phyloP scores from a whole-genome alignment of 2,888 invertebrate genomes.

The Synanthedon tipuliformis region DNA sequence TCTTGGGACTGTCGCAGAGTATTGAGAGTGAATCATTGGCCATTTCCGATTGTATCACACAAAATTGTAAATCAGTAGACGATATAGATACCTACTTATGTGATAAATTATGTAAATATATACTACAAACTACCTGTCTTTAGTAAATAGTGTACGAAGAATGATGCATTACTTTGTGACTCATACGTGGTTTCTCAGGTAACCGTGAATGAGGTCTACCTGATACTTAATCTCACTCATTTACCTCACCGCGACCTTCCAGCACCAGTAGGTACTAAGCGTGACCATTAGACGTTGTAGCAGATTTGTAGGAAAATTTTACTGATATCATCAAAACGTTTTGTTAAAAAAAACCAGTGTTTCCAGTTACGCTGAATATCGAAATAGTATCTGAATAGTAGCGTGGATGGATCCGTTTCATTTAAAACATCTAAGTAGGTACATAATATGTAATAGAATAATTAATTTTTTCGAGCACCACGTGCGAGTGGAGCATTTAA shows the following conservation, averaged over 20 bases:
- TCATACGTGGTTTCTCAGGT: slow-evolving; percentile 21
- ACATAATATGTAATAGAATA: too few relatives aligned
- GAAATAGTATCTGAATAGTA: too few relatives aligned
- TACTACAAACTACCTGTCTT: slow-evolving; percentile 13
- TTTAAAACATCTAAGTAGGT: too few relatives aligned
- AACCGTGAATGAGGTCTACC: slow-evolving; percentile 29
- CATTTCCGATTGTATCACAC: neutral
- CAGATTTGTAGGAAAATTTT: too few relatives aligned
- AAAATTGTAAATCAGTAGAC: neutral
- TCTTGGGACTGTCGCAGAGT: neutral
- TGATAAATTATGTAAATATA: neutral
- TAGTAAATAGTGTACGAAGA: slow-evolving; percentile 21
- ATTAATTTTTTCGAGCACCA: too few relatives aligned
- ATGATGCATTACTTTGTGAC: slow-evolving; percentile 29
- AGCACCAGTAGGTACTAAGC: neutral
- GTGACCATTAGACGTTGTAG: neutral
- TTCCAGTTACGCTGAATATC: too few relatives aligned
- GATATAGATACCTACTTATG: too few relatives aligned
- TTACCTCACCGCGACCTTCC: slow-evolving; percentile 36
- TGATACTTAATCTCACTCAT: slow-evolving; percentile 19
- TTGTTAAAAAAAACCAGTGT: too few relatives aligned
- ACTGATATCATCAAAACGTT: too few relatives aligned
- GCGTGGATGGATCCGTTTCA: too few relatives aligned
- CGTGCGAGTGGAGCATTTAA: too few relatives aligned
- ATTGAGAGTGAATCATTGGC: neutral